These are phyloP conservation scores for Heterodera filipjevi DNA, from an alignment of 2,888 invertebrate species.

Conservation along the genomic window DNA sequence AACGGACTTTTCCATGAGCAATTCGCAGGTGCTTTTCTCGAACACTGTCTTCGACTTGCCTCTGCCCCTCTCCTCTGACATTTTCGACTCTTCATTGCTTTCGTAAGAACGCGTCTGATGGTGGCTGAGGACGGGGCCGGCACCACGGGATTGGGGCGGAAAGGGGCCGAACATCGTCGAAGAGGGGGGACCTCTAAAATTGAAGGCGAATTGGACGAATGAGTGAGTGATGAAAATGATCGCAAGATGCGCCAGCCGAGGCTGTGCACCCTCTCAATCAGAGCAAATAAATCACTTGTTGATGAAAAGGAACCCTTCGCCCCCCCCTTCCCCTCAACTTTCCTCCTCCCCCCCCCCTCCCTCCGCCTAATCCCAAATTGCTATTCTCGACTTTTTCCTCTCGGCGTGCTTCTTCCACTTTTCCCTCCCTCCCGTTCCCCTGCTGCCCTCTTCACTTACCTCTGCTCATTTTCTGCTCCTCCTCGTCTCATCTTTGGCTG, in stretches of 20 bases:
- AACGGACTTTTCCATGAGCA: slow-evolving; percentile 28
- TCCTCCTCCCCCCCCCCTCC: background rate
- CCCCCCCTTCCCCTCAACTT: background rate
- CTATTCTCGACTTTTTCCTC: background rate
- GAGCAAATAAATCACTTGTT: background rate
- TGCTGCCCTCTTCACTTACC: background rate
- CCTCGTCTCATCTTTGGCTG: slow-evolving; percentile 6
- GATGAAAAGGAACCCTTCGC: background rate
- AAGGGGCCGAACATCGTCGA: background rate
- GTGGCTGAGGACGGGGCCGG: slow-evolving; percentile 20
- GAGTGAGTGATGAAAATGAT: background rate
- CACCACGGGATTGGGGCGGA: background rate
- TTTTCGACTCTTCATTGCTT: slow-evolving; percentile 34
- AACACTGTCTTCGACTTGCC: slow-evolving; percentile 26
- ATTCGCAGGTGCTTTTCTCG: slow-evolving; percentile 37
- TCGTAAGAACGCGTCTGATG: slow-evolving; percentile 38
- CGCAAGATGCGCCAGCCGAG: background rate
- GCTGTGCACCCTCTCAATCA: background rate
- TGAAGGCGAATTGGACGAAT: background rate
- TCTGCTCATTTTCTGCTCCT: background rate
- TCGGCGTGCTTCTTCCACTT: background rate
- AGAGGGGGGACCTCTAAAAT: background rate
- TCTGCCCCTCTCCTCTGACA: slow-evolving; percentile 10
- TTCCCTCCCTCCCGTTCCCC: background rate
- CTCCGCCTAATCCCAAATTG: background rate